Conservation (phyloP, 2,888 invertebrate genomes). For the Psylliodes chrysocephalus region DNA sequence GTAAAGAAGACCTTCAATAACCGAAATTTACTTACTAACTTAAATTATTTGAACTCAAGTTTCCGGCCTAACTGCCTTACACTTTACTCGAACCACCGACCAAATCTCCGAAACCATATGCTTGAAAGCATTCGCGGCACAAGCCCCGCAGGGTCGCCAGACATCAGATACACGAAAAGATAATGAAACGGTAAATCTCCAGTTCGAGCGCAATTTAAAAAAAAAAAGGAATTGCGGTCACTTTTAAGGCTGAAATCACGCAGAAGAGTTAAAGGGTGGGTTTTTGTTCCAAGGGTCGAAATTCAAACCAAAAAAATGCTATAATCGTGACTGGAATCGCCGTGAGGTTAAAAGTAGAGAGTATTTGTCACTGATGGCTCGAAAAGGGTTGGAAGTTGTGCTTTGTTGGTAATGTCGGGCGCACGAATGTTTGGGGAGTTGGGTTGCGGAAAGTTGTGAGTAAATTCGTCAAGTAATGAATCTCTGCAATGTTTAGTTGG, state of each 20-base stretch:
- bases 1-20: too few relatives aligned
- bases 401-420: background rate
- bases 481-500: too few relatives aligned
- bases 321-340: background rate
- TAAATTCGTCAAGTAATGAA: background rate
- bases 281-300: background rate
- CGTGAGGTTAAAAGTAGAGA: background rate
- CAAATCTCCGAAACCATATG: background rate
- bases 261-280: background rate
- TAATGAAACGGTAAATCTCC: slow-evolving; percentile 2
- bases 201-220: background rate
- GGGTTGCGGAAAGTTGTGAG: background rate
- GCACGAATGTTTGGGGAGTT: background rate
- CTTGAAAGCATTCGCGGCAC: background rate
- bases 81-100: background rate
- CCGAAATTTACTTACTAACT: background rate
- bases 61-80: background rate
- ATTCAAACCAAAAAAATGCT: background rate
- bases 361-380: background rate
- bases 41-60: background rate
- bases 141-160: background rate
- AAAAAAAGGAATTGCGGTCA: background rate
- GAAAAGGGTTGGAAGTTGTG: background rate
- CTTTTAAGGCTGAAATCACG: background rate
- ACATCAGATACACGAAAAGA: slow-evolving; percentile 1